phyloP scores from a whole-genome alignment of 2,797 vertebrate species.

The Phylloscopus collybita region DNA sequence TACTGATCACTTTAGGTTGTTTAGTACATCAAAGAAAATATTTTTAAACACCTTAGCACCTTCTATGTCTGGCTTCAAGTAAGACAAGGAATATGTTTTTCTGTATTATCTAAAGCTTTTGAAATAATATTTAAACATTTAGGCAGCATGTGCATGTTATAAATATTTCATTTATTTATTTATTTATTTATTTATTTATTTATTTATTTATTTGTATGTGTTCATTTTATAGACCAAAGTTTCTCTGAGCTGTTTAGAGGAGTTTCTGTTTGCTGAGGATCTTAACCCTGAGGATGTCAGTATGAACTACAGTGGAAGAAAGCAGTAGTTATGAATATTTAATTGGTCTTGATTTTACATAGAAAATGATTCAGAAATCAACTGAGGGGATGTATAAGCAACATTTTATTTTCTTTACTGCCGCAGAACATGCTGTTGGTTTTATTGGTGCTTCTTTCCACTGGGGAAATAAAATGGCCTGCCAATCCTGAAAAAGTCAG shows the following conservation, averaged over 20 bases:
- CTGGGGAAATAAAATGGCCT: slow-evolving; percentile 55
- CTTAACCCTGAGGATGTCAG: slow-evolving; percentile 53
- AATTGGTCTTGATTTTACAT: not conserved
- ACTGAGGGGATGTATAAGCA: not conserved
- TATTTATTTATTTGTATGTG: not conserved
- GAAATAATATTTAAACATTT: not conserved
- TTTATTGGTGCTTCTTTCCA: slow-evolving; percentile 67
- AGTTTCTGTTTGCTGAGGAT: slow-evolving; percentile 67
- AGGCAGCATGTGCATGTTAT: not conserved
- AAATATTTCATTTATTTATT: not conserved
- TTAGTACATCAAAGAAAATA: not conserved
- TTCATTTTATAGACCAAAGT: slow-evolving; percentile 61
- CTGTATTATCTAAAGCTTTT: not conserved
- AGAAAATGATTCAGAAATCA: not conserved
- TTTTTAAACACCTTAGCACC: not conserved
- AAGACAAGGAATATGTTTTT: not conserved
- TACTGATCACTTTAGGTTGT: not conserved
- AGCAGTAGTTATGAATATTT: slow-evolving; percentile 21
- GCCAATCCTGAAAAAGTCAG: slow-evolving; percentile 68
- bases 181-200: not conserved
- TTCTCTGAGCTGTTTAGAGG: slow-evolving; percentile 55
- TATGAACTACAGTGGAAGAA: slow-evolving; percentile 58
- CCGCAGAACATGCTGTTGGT: slow-evolving; percentile 54
- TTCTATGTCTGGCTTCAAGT: not conserved
- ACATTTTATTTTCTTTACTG: not conserved